Conservation (phyloP, 2,113 vertebrate species). For the Microtus montanus region DNA sequence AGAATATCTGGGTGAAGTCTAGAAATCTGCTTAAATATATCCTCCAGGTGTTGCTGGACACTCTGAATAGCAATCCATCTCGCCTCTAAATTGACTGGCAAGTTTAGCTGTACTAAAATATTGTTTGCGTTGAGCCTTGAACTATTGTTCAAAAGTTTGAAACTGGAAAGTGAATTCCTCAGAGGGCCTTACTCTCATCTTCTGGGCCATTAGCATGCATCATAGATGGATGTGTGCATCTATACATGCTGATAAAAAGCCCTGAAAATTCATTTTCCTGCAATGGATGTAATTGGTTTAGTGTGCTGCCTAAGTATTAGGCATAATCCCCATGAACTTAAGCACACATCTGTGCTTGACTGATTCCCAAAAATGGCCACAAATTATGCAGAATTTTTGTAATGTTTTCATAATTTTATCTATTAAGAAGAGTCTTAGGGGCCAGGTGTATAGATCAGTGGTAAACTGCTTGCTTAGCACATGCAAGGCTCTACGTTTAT, state of each 20-base stretch:
- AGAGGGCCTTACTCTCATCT: too few species aligned
- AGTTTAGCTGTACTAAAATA: too few species aligned
- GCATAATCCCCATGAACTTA: background rate
- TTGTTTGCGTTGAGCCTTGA: background rate
- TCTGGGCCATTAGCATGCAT: too few species aligned
- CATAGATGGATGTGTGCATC: background rate
- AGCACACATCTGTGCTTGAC: background rate
- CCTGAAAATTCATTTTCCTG: background rate
- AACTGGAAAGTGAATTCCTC: too few species aligned
- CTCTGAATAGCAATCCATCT: too few species aligned
- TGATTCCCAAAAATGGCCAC: background rate
- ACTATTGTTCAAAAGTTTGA: conserved; percentile 2
- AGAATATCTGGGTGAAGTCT: too few species aligned
- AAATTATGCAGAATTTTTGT: background rate
- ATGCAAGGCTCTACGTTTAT: background rate
- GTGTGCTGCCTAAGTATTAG: background rate
- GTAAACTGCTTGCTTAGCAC: background rate
- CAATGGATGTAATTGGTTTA: background rate
- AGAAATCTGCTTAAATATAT: too few species aligned
- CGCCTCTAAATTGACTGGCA: too few species aligned
- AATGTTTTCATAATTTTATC: background rate
- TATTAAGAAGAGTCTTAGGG: background rate
- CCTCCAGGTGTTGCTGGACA: too few species aligned
- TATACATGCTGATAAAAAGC: background rate
- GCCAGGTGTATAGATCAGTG: background rate